Evolutionary conservation across 2,113 vertebrate genomes (phyloP).

Genomic region (Petroica traversi): DNA sequence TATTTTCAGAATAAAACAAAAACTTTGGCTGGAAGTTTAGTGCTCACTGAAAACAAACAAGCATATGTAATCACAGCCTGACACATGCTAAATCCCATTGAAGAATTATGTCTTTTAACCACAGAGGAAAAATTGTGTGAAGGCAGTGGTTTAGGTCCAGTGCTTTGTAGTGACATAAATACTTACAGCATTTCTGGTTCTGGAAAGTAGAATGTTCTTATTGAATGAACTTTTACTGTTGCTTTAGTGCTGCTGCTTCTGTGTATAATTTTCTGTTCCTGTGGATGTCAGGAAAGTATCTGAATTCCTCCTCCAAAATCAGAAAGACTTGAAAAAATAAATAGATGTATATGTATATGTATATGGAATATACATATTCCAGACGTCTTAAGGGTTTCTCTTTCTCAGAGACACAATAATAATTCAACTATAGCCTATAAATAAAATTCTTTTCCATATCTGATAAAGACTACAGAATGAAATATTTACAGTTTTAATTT

Average conservation of each 20-base stretch:
- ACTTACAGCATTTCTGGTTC: background rate
- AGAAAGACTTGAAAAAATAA: background rate
- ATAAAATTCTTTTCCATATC: background rate
- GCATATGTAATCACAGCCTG: background rate
- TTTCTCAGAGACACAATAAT: background rate
- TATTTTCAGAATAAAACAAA: slow-evolving; percentile 28
- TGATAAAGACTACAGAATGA: background rate
- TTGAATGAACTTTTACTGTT: background rate
- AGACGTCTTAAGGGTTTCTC: background rate
- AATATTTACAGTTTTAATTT: background rate
- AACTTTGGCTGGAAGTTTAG: background rate
- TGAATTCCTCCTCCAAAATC: background rate
- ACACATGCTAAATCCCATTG: background rate
- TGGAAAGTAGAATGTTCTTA: background rate
- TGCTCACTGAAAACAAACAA: background rate
- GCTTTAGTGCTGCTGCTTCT: background rate
- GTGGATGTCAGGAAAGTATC: background rate
- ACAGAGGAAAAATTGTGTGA: background rate
- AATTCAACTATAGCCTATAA: background rate
- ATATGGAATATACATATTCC: too few species aligned
- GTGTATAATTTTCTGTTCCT: background rate
- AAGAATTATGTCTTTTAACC: background rate
- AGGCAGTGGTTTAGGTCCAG: background rate
- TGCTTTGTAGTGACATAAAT: background rate
- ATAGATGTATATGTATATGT: too few species aligned